Evolutionary conservation across 2,113 vertebrate species (phyloP), one percentile per base, ranked within the genome.

Genomic region (Pholis gunnellus): DNA sequence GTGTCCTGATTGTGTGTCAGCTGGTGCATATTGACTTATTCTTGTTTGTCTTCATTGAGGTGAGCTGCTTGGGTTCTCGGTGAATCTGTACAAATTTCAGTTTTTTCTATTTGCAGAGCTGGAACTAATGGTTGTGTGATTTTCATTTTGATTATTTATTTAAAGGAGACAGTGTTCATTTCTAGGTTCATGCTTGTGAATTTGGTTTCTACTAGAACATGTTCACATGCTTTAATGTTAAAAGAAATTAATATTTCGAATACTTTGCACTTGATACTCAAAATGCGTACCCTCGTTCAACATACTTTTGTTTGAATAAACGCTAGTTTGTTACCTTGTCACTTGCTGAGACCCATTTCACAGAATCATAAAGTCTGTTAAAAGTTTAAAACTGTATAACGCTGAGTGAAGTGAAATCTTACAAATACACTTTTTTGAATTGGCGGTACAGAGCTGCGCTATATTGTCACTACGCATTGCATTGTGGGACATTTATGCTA

Each of bases 11-110:
- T 22, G 57, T 57, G 54, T 69, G 40, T 85, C 60, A 48, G 57
- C 61, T 56, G 64, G 7, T 59, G 66, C 66, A 70, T 84, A 84
- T 75, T 72, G 75, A 80, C 63, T 57, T 65, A 34, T 73, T 80
- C 69, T 20, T 68, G 29, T 77, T 85, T 79, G 80, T 57, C 46
- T 79, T 42, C 36, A n/a, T 18, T 61, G 61, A 71, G 64, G 36
- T 25, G 52, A 60, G 60, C 69, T 8, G 1, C 18, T 63, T n/a
- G 8, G 17, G 3, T 73, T 54, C 81, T 85, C 36, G 63, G 42
- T 67, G 29, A 74, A 68, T 50, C 15, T 20, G 18, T 42, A 6
- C 5, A 25, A 3, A 50, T 63, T 71, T 79, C 7, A 1, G 2
- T 27, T 50, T 6, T 44, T 40, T 38, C 29, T 31, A 25, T 61